Evolutionary conservation across 1,140 invertebrate genomes (phyloP), one percentile per base, ranked within the genome.

Genomic region (Drosophila yakuba): DNA sequence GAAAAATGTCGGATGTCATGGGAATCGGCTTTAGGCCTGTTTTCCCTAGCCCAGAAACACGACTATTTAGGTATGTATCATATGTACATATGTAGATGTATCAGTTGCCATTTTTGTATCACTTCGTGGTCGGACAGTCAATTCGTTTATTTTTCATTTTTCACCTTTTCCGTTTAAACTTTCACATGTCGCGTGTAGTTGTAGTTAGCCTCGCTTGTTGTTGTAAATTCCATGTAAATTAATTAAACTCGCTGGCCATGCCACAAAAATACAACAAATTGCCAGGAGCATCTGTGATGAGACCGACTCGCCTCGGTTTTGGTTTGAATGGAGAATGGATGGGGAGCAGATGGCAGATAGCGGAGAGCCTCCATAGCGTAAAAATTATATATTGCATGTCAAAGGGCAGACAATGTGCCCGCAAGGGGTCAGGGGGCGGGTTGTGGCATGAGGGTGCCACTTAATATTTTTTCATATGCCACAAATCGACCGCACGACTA

Each of bases 201-300:
- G 64, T 47, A 62, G 48, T 36, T 59, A 57, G 39, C 61, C 59
- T 59, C 77, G 60, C 35, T 78, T 81, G 69, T 78, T 89, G 77
- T 80, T 89, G 84, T 83, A 84, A 84, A 89, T 89, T 89, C 84
- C 84, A 89, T 89, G 84, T 89, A 89, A 89, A 89, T 89, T 89
- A 89, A 89, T 89, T 89, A 89, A 89, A 89, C 84, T 89, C 75
- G 80, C 84, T 89, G 66, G 52, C 68, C 66, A 44, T 83, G 84
- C 73, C 61, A 77, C 86, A 76, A 59, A 75, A 54, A 71, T 48
- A 59, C 68, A 77, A 84, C 80, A 89, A 89, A 89, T 89, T 84
- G 80, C 77, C 84, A 74, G 66, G 59, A 84, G 80, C 80, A 52
- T 57, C 44, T 44, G 51, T 54, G 66, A 58, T 57, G 62, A 47